phyloP scores from a whole-genome alignment of 2,797 vertebrate genomes.

The Hydrocynus forskahlii region DNA sequence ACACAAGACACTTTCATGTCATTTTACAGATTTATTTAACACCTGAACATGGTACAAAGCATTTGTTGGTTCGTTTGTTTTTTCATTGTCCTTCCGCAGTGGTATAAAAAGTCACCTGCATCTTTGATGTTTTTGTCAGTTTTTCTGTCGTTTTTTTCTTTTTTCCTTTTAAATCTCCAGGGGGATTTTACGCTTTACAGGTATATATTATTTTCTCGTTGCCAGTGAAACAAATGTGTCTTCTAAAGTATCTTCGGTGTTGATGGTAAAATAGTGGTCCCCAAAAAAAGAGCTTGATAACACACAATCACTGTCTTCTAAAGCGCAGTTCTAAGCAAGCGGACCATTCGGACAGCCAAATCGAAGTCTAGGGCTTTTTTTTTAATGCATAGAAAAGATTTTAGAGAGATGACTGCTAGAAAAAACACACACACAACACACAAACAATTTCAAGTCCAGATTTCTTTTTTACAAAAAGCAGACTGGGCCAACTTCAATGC shows the following conservation, averaged over 20 bases:
- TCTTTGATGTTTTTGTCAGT: conserved; percentile 59
- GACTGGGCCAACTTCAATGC: conserved; percentile 82
- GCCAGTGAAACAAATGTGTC: conserved; percentile 87
- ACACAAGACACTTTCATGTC: conserved; percentile 84
- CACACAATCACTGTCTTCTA: conserved; percentile 79
- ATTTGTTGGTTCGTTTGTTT: conserved; percentile 71
- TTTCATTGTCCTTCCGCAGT: conserved; percentile 82
- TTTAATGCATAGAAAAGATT: conserved; percentile 85
- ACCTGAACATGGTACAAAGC: conserved; percentile 86
- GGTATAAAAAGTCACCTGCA: conserved; percentile 80
- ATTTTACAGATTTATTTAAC: conserved; percentile 87
- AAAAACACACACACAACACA: conserved; percentile 81
- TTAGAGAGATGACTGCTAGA: conserved; percentile 95
- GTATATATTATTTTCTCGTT: conserved; percentile 90
- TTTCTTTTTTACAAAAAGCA: conserved; percentile 99
- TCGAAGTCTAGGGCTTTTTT: conserved; percentile 78
- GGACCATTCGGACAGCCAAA: conserved; percentile 83
- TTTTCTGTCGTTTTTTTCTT: conserved; percentile 23
- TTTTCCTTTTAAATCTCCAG: conserved; percentile 69
- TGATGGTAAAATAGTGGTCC: conserved; percentile 83
- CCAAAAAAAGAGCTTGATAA: conserved; percentile 65
- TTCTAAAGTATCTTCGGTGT: conserved; percentile 83
- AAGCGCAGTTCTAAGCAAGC: conserved; percentile 89
- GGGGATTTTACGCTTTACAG: conserved; percentile 84
- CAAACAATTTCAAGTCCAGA: conserved; percentile 97